These are phyloP conservation scores for Beaufortia kweichowensis DNA, from an alignment of 2,113 vertebrate species.

Conservation along the genomic window DNA sequence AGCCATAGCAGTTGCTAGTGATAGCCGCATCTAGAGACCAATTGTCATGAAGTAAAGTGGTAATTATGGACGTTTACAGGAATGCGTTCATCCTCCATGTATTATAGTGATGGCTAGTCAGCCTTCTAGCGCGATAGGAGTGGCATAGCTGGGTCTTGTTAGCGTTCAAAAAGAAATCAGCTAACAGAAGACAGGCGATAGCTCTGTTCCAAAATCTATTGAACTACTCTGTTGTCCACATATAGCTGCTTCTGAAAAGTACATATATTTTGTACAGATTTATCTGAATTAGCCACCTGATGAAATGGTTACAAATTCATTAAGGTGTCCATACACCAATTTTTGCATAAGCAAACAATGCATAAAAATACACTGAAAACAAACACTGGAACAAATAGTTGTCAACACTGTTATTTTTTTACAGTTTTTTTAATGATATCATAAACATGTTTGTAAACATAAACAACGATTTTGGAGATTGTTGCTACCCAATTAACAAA, in stretches of 20 bases:
- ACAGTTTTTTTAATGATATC: too few species aligned
- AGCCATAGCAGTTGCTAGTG: constrained; percentile 77
- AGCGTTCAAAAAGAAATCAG: constrained; percentile 36
- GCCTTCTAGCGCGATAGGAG: constrained; percentile 17
- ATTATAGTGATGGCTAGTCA: constrained; percentile 55
- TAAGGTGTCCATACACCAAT: too few species aligned
- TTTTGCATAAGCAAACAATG: too few species aligned
- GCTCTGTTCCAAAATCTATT: neutral
- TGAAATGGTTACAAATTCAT: too few species aligned
- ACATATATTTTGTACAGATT: neutral
- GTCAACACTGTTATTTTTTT: too few species aligned
- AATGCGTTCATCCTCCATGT: constrained; percentile 66
- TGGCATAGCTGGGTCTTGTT: constrained; percentile 26
- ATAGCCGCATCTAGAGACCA: constrained; percentile 84
- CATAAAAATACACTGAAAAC: too few species aligned
- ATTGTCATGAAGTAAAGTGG: constrained; percentile 86
- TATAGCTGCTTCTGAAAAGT: neutral
- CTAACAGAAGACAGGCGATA: constrained; percentile 33
- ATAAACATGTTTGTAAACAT: too few species aligned
- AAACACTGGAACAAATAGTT: too few species aligned
- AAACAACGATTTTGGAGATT: too few species aligned
- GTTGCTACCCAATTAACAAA: too few species aligned
- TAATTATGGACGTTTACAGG: constrained; percentile 88
- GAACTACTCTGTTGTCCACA: neutral
- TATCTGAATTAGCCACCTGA: too few species aligned